Percentiles rank a stretch among this genome's conserved stretches.
Evolutionary conservation across 2,888 invertebrate genomes (phyloP).

Genomic region (Drosophila differens): DNA sequence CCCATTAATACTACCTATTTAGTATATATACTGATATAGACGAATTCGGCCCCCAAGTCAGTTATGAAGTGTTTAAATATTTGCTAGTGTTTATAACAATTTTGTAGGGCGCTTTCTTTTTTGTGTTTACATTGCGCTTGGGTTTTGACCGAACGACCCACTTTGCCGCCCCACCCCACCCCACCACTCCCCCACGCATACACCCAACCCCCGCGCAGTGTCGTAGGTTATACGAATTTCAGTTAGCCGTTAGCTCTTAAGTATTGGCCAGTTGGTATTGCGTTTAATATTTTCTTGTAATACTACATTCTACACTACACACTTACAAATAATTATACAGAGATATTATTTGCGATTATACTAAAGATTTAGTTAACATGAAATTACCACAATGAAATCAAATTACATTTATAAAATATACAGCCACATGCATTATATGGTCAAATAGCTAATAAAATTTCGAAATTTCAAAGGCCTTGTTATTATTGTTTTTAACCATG

Average conservation of each 20-base stretch:
- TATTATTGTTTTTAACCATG: constrained; percentile 40
- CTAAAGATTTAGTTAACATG: constrained; percentile 61
- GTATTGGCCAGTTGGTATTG: constrained; percentile 66
- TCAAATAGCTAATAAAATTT: constrained; percentile 76
- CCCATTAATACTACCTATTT: constrained; percentile 34
- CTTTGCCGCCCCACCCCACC: neutral
- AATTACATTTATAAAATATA: constrained; percentile 59
- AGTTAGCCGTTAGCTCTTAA: constrained; percentile 70
- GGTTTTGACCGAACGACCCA: constrained; percentile 5
- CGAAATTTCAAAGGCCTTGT: constrained; percentile 56
- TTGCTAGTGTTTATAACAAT: constrained; percentile 44
- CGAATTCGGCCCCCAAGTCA: constrained; percentile 51
- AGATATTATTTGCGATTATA: constrained; percentile 37
- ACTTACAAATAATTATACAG: constrained; percentile 22
- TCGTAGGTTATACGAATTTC: constrained; percentile 76
- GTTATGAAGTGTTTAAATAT: constrained; percentile 56
- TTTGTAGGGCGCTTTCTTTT: constrained; percentile 47
- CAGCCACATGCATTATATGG: constrained; percentile 62
- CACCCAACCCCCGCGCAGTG: constrained; percentile 14
- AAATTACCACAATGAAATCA: constrained; percentile 64
- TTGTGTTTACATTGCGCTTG: constrained; percentile 59
- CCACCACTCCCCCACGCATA: constrained; percentile 3
- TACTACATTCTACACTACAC: constrained; percentile 7
- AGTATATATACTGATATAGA: constrained; percentile 56
- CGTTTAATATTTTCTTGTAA: constrained; percentile 19